Evolutionary conservation across 2,113 vertebrate species (phyloP).

Genomic region (Sorex araneus): DNA sequence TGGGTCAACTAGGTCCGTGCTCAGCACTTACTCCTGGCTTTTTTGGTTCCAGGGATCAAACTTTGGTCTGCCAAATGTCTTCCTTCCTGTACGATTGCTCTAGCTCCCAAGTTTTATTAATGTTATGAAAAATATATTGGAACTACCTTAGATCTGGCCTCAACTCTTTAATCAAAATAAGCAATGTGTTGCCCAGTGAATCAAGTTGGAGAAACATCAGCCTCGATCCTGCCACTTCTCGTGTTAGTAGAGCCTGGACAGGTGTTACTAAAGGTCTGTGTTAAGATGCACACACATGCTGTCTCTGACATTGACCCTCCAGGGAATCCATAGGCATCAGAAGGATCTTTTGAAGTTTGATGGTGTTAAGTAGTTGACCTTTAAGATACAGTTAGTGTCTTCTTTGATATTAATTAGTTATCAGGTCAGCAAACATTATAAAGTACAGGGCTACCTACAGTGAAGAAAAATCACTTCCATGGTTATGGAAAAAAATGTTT

Average conservation of each 20-base stretch:
- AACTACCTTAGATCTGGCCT: not conserved
- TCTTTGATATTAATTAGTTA: conserved; percentile 72
- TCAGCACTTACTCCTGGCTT: too few species aligned
- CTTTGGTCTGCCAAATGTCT: too few species aligned
- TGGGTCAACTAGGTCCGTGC: too few species aligned
- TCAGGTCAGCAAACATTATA: conserved; percentile 59
- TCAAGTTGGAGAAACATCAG: not conserved
- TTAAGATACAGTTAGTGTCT: conserved; percentile 53
- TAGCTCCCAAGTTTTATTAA: too few species aligned
- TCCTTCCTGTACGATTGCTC: too few species aligned
- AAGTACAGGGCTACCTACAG: conserved; percentile 40
- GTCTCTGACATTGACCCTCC: not conserved
- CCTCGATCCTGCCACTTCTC: not conserved
- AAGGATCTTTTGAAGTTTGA: conserved; percentile 54
- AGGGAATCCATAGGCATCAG: not conserved
- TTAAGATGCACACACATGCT: not conserved
- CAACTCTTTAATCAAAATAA: not conserved
- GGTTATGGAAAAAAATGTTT: conserved; percentile 29
- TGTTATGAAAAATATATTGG: too few species aligned
- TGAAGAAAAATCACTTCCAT: conserved; percentile 46
- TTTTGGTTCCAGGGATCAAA: too few species aligned
- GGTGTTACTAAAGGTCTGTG: not conserved
- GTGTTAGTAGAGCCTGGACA: not conserved
- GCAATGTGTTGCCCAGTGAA: not conserved
- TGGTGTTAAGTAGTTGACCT: conserved; percentile 67